Conservation (phyloP, 2,888 invertebrate species). For the Agrotis exclamationis region DNA sequence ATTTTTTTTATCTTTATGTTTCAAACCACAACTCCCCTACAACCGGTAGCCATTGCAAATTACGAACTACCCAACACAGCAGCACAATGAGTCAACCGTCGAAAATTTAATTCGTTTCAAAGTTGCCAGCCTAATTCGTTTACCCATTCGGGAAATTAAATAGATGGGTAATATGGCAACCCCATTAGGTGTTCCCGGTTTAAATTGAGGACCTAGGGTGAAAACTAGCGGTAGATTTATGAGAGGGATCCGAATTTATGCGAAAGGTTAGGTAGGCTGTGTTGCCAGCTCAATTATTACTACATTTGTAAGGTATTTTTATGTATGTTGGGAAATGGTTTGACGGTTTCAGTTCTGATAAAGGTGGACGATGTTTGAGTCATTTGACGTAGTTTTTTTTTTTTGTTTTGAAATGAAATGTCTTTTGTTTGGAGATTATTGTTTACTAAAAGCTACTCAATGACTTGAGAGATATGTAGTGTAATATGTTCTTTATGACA, state of each 20-base stretch:
- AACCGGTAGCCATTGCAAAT: slow-evolving; percentile 61
- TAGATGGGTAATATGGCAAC: slow-evolving; percentile 90
- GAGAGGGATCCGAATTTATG: slow-evolving; percentile 78
- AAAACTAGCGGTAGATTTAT: slow-evolving; percentile 84
- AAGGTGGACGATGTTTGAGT: not conserved
- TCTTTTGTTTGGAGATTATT: slow-evolving; percentile 1
- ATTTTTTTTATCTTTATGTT: not conserved
- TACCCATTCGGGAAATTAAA: slow-evolving; percentile 90
- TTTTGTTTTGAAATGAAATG: not conserved
- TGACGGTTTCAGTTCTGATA: not conserved
- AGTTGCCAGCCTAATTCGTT: slow-evolving; percentile 90
- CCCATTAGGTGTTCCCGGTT: slow-evolving; percentile 84
- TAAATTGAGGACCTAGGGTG: slow-evolving; percentile 80
- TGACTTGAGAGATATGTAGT: not conserved
- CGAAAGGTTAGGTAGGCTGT: slow-evolving; percentile 65
- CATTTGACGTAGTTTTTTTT: not conserved
- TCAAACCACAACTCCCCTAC: slow-evolving; percentile 37
- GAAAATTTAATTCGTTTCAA: slow-evolving; percentile 89
- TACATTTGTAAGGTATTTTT: slow-evolving; percentile 32
- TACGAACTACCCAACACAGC: slow-evolving; percentile 30
- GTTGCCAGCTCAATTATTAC: slow-evolving; percentile 48
- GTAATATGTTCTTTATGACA: not conserved
- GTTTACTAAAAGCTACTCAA: not conserved
- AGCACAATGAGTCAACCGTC: slow-evolving; percentile 83
- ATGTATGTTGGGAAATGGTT: slow-evolving; percentile 22